Conservation (phyloP, 2,797 vertebrate species). For the Adrianichthys oophorus region DNA sequence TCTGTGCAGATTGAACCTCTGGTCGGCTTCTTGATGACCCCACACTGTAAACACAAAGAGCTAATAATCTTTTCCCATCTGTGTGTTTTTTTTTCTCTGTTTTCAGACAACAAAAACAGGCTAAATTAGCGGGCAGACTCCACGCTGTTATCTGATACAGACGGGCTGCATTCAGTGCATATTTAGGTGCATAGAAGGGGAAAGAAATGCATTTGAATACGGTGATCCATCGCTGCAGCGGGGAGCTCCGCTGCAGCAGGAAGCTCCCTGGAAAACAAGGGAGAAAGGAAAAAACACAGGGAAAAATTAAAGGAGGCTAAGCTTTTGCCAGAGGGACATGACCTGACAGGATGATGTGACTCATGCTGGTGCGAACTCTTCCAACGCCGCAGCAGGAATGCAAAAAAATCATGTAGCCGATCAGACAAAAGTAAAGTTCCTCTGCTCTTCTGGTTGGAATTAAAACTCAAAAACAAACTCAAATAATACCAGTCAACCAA, state of each 20-base stretch:
- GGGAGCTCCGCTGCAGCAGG: background rate
- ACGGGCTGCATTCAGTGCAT: conserved; percentile 1
- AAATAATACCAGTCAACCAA: too few relatives aligned
- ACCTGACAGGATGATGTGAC: background rate
- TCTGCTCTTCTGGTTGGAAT: too few relatives aligned
- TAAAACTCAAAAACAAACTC: too few relatives aligned
- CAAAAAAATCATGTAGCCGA: background rate
- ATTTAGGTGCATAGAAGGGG: background rate
- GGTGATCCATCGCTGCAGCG: background rate
- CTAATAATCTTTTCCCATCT: background rate
- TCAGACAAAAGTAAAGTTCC: too few relatives aligned
- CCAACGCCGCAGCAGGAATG: background rate
- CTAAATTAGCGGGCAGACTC: conserved; percentile 6
- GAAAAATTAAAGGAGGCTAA: background rate
- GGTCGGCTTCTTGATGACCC: background rate
- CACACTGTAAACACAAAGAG: conserved; percentile 1
- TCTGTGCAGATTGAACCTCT: background rate
- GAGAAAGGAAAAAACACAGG: background rate
- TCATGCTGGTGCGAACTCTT: background rate
- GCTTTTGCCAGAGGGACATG: background rate
- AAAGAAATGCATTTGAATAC: background rate
- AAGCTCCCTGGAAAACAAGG: background rate
- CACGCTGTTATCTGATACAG: conserved; percentile 3
- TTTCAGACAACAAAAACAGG: conserved; percentile 2
- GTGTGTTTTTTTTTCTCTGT: background rate